phyloP scores from a whole-genome alignment of 2,797 vertebrate species.

The Epinephelus malabaricus region DNA sequence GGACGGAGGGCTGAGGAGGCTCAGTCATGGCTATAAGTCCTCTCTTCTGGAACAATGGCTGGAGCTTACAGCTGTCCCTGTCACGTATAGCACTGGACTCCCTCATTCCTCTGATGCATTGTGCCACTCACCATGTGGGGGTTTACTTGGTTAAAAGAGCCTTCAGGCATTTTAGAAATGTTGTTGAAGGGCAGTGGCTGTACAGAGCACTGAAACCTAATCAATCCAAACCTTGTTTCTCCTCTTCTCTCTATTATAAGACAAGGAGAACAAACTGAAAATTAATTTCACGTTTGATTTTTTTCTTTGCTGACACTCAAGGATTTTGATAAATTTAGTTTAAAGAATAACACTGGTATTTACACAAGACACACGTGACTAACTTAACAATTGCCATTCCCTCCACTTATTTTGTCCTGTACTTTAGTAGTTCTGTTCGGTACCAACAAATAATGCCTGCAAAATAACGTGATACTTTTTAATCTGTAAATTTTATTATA shows the following conservation, averaged over 20 bases:
- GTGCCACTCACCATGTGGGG: constrained; percentile 60
- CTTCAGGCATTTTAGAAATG: constrained; percentile 70
- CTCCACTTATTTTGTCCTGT: too few relatives aligned
- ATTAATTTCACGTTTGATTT: not conserved
- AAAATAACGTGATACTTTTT: too few relatives aligned
- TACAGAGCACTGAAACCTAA: constrained; percentile 36
- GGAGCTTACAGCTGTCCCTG: constrained; percentile 83
- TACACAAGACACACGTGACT: too few relatives aligned
- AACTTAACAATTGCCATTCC: too few relatives aligned
- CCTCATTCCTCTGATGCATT: constrained; percentile 77
- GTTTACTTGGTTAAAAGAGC: constrained; percentile 56
- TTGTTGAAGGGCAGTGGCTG: constrained; percentile 46
- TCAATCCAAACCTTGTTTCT: constrained; percentile 11
- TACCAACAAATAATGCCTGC: too few relatives aligned
- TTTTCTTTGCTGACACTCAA: not conserved
- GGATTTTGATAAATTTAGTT: too few relatives aligned
- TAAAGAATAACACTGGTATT: too few relatives aligned
- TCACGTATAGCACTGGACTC: constrained; percentile 73
- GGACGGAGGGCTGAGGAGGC: constrained; percentile 52
- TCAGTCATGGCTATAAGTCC: constrained; percentile 78
- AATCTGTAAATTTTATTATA: too few relatives aligned
- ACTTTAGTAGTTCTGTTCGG: too few relatives aligned
- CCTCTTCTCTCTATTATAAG: not conserved
- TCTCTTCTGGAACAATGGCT: constrained; percentile 83
- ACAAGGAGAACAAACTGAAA: constrained; percentile 19